Conservation (phyloP, 2,888 invertebrate species). For the Pelosia muscerda region DNA sequence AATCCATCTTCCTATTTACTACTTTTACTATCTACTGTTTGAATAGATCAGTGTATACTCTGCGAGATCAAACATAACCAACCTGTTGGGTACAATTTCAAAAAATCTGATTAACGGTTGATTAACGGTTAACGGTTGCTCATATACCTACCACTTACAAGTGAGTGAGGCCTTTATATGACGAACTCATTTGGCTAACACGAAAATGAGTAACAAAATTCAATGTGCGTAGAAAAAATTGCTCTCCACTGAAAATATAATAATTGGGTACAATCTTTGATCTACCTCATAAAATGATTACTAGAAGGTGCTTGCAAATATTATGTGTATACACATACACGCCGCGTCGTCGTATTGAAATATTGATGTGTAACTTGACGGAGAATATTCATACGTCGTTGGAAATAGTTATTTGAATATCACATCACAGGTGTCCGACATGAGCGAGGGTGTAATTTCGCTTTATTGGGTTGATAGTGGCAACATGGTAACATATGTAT, state of each 20-base stretch:
- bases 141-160: background rate
- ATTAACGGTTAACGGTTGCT: no score
- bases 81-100: no score
- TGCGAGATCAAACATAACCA: background rate
- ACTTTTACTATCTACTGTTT: background rate
- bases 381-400: slow-evolving; percentile 52
- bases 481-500: slow-evolving; percentile 66
- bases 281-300: slow-evolving; percentile 15
- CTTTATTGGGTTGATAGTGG: slow-evolving; percentile 67
- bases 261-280: slow-evolving; percentile 13
- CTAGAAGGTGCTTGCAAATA: slow-evolving; percentile 9
- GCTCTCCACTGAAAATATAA: slow-evolving; percentile 13
- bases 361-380: slow-evolving; percentile 30
- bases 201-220: slow-evolving; percentile 5
- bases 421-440: slow-evolving; percentile 52
- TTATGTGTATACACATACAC: background rate
- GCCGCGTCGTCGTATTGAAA: slow-evolving; percentile 25
- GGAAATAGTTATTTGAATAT: slow-evolving; percentile 41
- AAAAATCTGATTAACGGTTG: background rate
- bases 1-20: background rate
- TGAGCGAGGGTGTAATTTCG: slow-evolving; percentile 61
- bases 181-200: slow-evolving; percentile 3
- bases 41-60: background rate
- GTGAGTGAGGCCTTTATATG: slow-evolving; percentile 8
- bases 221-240: slow-evolving; percentile 14